A percentile compares a stretch with the other conserved stretches of the same genome.
Evolutionary conservation across 2,888 invertebrate genomes (phyloP).

Genomic region (Idaea aversata): DNA sequence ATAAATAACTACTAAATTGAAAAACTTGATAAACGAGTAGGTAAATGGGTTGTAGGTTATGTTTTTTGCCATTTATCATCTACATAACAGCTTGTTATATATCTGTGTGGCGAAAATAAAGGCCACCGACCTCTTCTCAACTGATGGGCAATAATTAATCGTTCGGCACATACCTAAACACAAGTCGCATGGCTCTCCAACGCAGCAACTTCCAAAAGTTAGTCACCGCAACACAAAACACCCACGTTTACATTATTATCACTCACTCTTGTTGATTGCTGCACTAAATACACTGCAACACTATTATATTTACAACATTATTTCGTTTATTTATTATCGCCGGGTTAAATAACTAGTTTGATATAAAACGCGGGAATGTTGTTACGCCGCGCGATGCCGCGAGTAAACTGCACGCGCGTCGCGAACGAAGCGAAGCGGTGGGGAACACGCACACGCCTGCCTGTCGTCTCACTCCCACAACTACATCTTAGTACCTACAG

Average conservation of each 20-base stretch:
- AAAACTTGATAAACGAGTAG: slow-evolving; percentile 7
- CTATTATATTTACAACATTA: slow-evolving; percentile 44
- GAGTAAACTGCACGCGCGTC: slow-evolving; percentile 52
- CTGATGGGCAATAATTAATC: slow-evolving; percentile 76
- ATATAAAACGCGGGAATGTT: slow-evolving; percentile 30
- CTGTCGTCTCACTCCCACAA: slow-evolving; percentile 51
- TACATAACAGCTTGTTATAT: slow-evolving; percentile 15
- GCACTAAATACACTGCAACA: slow-evolving; percentile 50
- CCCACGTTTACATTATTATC: slow-evolving; percentile 74
- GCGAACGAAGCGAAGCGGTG: neutral
- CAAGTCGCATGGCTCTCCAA: slow-evolving; percentile 65
- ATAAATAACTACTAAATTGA: slow-evolving; percentile 11
- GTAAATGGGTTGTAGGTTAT: neutral
- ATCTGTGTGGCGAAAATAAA: slow-evolving; percentile 59
- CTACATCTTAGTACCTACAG: slow-evolving; percentile 18
- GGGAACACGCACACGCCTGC: slow-evolving; percentile 40
- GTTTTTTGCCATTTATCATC: slow-evolving; percentile 17
- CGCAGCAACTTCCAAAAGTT: slow-evolving; percentile 69
- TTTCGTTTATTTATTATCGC: slow-evolving; percentile 66
- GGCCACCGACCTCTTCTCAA: slow-evolving; percentile 67
- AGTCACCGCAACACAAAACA: slow-evolving; percentile 70
- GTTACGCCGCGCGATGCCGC: slow-evolving; percentile 39
- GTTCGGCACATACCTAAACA: slow-evolving; percentile 75
- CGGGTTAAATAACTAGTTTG: slow-evolving; percentile 48
- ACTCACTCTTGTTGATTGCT: slow-evolving; percentile 75